Evolutionary conservation across 2,797 vertebrate species (phyloP), one percentile per base, ranked within the genome.

Genomic region (Eospalax fontanierii): DNA sequence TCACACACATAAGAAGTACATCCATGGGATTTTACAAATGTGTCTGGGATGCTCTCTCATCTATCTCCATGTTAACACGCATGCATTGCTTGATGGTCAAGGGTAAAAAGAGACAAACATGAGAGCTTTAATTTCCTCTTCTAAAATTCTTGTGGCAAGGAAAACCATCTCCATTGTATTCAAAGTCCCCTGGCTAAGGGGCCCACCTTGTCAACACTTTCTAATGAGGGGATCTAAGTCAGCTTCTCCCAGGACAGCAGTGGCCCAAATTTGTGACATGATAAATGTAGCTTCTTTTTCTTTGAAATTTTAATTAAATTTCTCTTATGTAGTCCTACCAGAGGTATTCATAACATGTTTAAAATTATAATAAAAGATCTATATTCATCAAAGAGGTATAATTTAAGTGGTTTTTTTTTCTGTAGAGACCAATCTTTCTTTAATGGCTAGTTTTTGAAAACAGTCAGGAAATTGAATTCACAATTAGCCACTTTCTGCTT

Each of bases 351-450:
- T 63, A 59, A 73, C n/a, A 94, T 89, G 89, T 89, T 97, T 97
- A 98, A 97, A 16, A 97, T 90, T 96, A 54, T 92, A 93, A n/a
- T n/a, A 82, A 73, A 88, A 96, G 95, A 87, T 96, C 85, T 96
- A 95, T 97, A 85, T 94, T 95, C 97, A 97, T 94, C 92, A 92
- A 96, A 96, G n/a, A 94, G 40, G 95, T 97, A 97, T 98, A 97
- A 98, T 96, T 97, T 93, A 98, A 98, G 98, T 92, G 96, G 96
- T 96, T 98, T 98, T 65, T 98, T 88, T 95, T 94, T 97, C 91
- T 96, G 92, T 93, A 92, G 90, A 86, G 94, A 97, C 86, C 95
- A 97, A 97, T 97, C 96, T 95, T 91, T 96, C 90, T 95, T 97
- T 95, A 97, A 95, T 82, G 91, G 50, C n/a, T 96, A 92, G 91